Conservation (phyloP, 1,140 invertebrate genomes). For the Trigoniulus corallinus region DNA sequence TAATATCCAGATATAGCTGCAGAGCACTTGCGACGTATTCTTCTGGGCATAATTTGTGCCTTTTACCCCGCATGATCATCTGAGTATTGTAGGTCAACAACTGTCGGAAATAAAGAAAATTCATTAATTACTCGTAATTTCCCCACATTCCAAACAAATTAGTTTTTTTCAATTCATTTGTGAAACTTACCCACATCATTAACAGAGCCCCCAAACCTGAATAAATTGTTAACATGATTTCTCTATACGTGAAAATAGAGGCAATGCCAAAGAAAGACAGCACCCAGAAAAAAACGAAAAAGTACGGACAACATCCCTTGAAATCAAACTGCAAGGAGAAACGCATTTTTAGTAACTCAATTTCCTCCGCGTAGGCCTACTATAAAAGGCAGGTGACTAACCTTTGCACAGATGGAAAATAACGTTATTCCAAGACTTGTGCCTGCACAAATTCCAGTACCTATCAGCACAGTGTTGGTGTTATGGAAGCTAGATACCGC, state of each 20-base stretch:
- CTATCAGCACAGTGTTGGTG: conserved; percentile 33
- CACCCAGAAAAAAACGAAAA: conserved; percentile 33
- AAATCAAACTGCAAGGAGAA: conserved; percentile 36
- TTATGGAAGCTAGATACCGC: conserved; percentile 29
- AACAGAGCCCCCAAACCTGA: conserved; percentile 32
- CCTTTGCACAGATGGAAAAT: conserved; percentile 38
- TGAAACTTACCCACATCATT: conserved; percentile 28
- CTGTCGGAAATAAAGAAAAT: conserved; percentile 22
- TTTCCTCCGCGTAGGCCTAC: too few relatives aligned
- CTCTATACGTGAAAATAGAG: conserved; percentile 21
- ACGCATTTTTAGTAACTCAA: too few relatives aligned
- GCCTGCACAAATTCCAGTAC: conserved; percentile 32
- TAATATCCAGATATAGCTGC: conserved; percentile 42
- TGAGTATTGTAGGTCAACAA: conserved; percentile 49
- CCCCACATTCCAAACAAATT: not conserved
- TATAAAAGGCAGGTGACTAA: too few relatives aligned
- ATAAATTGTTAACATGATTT: conserved; percentile 26
- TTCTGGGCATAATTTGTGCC: conserved; percentile 40
- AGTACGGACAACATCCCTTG: conserved; percentile 33
- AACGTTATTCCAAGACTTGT: conserved; percentile 32
- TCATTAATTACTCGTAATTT: not conserved
- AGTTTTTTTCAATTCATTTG: not conserved
- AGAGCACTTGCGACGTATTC: conserved; percentile 44
- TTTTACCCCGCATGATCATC: conserved; percentile 45
- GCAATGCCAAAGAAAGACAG: conserved; percentile 33